Conservation (phyloP, 2,888 invertebrate genomes). For the Erebia epiphron region DNA sequence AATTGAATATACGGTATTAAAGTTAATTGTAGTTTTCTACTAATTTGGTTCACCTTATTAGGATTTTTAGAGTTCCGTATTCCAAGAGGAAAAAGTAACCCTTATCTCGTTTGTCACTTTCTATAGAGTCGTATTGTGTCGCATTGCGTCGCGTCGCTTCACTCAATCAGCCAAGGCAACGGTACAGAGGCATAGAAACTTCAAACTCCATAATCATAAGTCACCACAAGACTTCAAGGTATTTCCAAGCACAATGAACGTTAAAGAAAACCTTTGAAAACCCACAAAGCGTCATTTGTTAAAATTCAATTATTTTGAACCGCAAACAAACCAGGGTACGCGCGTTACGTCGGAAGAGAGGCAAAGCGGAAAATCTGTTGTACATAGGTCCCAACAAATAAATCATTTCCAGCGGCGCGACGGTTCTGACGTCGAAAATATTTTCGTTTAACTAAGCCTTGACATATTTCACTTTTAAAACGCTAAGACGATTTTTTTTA, state of each 20-base stretch:
- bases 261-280: not conserved
- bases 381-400: slow-evolving; percentile 12
- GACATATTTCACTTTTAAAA: slow-evolving; percentile 24
- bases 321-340: not conserved
- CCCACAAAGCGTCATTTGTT: slow-evolving; percentile 11
- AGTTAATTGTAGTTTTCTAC: not conserved
- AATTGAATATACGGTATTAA: slow-evolving; percentile 9
- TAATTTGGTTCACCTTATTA: not conserved
- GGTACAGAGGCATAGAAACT: no score
- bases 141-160: no score
- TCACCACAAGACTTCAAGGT: no score
- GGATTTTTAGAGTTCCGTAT: no score
- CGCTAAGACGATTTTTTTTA: not conserved
- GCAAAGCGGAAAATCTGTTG: not conserved
- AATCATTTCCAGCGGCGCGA: slow-evolving; percentile 21
- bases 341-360: not conserved
- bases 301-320: slow-evolving; percentile 5
- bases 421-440: slow-evolving; percentile 22
- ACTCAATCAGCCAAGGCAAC: no score
- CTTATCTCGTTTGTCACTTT: no score
- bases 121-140: no score
- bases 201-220: not conserved
- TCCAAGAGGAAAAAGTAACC: no score
- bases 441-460: slow-evolving; percentile 22
- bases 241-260: not conserved